Conservation (phyloP, 2,888 invertebrate species). For the Microctonus hyperodae region DNA sequence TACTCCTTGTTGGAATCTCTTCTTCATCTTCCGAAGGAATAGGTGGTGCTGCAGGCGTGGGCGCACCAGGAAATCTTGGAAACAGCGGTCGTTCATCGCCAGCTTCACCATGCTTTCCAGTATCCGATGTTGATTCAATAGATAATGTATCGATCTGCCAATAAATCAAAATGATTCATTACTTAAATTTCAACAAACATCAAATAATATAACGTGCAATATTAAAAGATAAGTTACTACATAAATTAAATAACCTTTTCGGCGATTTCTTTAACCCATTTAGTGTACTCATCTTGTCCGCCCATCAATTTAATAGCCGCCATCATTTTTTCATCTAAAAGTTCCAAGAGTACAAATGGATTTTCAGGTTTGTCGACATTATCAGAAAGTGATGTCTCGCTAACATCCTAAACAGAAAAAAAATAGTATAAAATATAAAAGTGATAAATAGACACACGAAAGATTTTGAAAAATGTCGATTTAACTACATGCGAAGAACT, state of each 20-base stretch:
- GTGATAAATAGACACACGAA: neutral
- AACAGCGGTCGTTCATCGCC: slow-evolving; percentile 51
- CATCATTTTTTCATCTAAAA: slow-evolving; percentile 63
- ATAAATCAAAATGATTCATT: neutral
- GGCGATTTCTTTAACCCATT: slow-evolving; percentile 52
- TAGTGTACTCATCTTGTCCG: slow-evolving; percentile 54
- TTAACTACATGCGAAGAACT: neutral
- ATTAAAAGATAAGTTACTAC: neutral
- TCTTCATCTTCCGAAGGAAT: slow-evolving; percentile 78
- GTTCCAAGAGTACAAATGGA: slow-evolving; percentile 62
- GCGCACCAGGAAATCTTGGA: slow-evolving; percentile 50
- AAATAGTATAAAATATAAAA: slow-evolving; percentile 22
- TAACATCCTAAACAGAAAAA: slow-evolving; percentile 50
- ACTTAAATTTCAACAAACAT: neutral
- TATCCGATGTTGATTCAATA: slow-evolving; percentile 43
- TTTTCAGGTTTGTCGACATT: slow-evolving; percentile 64
- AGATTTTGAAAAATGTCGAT: neutral
- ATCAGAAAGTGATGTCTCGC: slow-evolving; percentile 64
- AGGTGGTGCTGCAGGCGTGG: slow-evolving; percentile 46
- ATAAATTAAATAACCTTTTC: slow-evolving; percentile 48
- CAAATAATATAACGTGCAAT: neutral
- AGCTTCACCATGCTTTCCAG: slow-evolving; percentile 40
- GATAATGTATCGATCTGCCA: slow-evolving; percentile 52
- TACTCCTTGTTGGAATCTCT: slow-evolving; percentile 81
- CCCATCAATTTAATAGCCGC: slow-evolving; percentile 61